These are phyloP conservation scores for Drosophila suboccidentalis DNA, from an alignment of 2,888 invertebrate species.

Conservation along the genomic window DNA sequence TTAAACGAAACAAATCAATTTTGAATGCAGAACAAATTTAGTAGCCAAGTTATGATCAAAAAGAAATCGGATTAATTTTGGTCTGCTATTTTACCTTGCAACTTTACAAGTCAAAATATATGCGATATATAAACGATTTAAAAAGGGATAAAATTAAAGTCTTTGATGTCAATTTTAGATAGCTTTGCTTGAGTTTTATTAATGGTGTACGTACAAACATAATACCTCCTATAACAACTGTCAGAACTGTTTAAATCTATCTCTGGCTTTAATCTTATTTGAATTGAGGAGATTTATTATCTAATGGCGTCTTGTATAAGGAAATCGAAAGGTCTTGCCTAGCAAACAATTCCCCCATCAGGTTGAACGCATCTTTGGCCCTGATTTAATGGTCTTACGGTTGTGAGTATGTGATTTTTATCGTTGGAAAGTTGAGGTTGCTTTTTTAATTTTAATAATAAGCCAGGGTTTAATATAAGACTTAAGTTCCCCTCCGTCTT, in stretches of 20 bases:
- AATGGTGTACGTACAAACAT: background rate
- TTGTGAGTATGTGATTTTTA: conserved; percentile 29
- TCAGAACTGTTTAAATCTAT: background rate
- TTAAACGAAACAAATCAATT: no score
- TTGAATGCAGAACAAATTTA: no score
- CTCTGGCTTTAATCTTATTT: background rate
- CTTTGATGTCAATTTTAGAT: no score
- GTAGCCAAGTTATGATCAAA: no score
- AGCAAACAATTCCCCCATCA: conserved; percentile 10
- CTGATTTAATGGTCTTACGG: conserved; percentile 39
- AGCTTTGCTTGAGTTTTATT: background rate
- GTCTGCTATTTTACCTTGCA: no score
- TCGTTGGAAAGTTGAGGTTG: conserved; percentile 53
- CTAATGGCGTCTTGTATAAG: conserved; percentile 2
- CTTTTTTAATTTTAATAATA: conserved; percentile 28
- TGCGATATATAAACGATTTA: no score
- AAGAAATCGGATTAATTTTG: no score
- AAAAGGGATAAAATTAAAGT: no score
- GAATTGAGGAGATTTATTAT: conserved; percentile 9
- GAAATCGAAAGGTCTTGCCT: conserved; percentile 44
- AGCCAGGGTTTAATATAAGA: conserved; percentile 28
- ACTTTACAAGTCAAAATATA: no score
- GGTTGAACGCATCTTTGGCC: conserved; percentile 37
- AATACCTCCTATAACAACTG: background rate
- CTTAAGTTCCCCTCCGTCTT: conserved; percentile 15